These are phyloP conservation scores for Paedocypris micromegethes DNA, from an alignment of 2,797 vertebrate species.

Conservation along the genomic window DNA sequence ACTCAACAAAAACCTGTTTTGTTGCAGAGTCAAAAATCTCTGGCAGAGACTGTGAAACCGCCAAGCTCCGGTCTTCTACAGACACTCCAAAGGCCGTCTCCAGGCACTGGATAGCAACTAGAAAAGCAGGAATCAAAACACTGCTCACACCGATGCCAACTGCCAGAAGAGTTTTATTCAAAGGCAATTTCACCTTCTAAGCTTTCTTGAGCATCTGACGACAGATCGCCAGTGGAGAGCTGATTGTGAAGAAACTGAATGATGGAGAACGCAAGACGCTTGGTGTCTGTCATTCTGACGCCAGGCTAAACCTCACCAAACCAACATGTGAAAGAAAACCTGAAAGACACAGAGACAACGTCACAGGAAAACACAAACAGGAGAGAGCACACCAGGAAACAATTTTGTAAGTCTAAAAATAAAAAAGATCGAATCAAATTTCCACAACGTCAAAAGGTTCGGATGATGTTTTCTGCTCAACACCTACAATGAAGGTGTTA, in stretches of 20 bases:
- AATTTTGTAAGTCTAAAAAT: no score
- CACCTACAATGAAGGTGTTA: no score
- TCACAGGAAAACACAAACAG: background rate
- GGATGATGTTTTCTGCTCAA: no score
- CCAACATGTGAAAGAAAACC: slow-evolving; percentile 29
- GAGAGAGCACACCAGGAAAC: background rate
- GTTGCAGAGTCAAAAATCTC: slow-evolving; percentile 79
- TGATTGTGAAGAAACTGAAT: slow-evolving; percentile 91
- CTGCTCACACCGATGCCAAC: no score
- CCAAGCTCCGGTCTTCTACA: slow-evolving; percentile 76
- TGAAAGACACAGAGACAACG: slow-evolving; percentile 18
- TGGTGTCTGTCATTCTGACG: slow-evolving; percentile 82
- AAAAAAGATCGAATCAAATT: no score
- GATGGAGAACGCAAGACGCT: slow-evolving; percentile 88
- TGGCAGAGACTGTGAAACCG: slow-evolving; percentile 76
- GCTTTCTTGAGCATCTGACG: slow-evolving; percentile 89
- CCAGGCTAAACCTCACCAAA: slow-evolving; percentile 53
- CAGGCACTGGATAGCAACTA: slow-evolving; percentile 94
- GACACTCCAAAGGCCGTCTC: slow-evolving; percentile 92
- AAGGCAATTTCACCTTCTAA: slow-evolving; percentile 76
- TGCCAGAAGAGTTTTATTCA: background rate
- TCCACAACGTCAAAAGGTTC: no score
- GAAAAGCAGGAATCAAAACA: slow-evolving; percentile 9
- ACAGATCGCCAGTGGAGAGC: slow-evolving; percentile 75
- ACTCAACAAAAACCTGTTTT: slow-evolving; percentile 60